Evolutionary conservation across 2,888 invertebrate species (phyloP).

Genomic region (Aricia artaxerxes): DNA sequence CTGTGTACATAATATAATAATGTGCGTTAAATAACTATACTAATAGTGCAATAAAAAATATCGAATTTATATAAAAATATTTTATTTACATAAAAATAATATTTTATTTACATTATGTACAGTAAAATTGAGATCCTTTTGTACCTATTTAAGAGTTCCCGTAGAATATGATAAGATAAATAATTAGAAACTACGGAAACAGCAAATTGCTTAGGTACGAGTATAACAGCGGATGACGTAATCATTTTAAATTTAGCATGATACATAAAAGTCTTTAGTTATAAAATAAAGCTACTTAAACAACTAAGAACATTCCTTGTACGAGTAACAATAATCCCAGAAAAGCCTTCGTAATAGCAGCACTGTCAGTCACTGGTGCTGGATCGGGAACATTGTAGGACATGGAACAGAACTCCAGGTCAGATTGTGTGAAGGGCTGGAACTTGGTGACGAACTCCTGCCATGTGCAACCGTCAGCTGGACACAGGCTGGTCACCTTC

Average conservation of each 20-base stretch:
- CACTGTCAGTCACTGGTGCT: slow-evolving; percentile 26
- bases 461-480: slow-evolving; percentile 63
- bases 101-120: slow-evolving; percentile 8
- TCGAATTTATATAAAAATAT: neutral
- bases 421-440: slow-evolving; percentile 49
- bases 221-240: neutral
- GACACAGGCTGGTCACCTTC: slow-evolving; percentile 56
- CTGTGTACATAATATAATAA: neutral
- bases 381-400: slow-evolving; percentile 28
- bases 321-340: slow-evolving; percentile 30
- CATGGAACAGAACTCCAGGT: slow-evolving; percentile 58
- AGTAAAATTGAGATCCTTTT: slow-evolving; percentile 1
- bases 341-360: slow-evolving; percentile 34
- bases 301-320: slow-evolving; percentile 1
- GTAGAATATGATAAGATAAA: too few species aligned
- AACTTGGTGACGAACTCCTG: slow-evolving; percentile 58
- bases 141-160: neutral
- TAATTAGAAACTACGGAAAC: too few species aligned
- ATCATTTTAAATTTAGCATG: neutral
- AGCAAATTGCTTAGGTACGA: too few species aligned
- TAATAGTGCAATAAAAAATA: neutral
- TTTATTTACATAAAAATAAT: slow-evolving; percentile 21
- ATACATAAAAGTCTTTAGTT: too few species aligned
- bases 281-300: neutral
- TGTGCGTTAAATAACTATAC: too few species aligned